Evolutionary conservation across 2,113 vertebrate genomes (phyloP), one percentile per base, ranked within the genome.

Genomic region (Cottus gobio): DNA sequence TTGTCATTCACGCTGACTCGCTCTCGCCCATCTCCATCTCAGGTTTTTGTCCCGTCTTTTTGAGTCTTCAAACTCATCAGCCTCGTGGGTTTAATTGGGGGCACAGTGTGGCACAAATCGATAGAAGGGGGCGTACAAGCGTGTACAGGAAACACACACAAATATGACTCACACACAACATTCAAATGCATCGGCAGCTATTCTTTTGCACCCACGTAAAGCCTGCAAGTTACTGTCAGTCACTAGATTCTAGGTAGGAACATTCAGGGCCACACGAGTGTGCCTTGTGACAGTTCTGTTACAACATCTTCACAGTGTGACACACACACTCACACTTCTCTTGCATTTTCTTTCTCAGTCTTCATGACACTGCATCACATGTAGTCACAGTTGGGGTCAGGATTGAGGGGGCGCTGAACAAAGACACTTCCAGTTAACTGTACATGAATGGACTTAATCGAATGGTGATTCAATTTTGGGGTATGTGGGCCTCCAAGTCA

Each of bases 251-350:
- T 18, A 73, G 54, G 42, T 42, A 77, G 74, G 71, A 82, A 88
- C 74, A 54, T 54, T 69, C 86, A 86, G 88, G 90, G 87, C 88
- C 84, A 52, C 69, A 86, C 50, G 37, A 84, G 36, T 20, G n/a
- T 68, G 70, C 83, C 87, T 92, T 87, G 89, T 90, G 83, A 94
- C 90, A 91, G 75, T 60, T 75, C 34, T 52, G 79, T 89, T 91
- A 71, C 88, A 77, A 88, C 83, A 85, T 84, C 83, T 79, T 86
- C 50, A 18, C 70, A 82, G 52, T 60, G 65, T 90, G 84, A 36
- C 39, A 67, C 46, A 13, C 58, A 78, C 61, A 75, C 66, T 61
- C 44, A 30, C 74, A 28, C 24, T 56, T 54, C 22, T 57, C 34
- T 68, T 28, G 61, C 52, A 42, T 64, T 84, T 80, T 71, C 85